Base-by-base conservation (phyloP, 1,140 invertebrate genomes). In the Chrysopa pallens region DNA sequence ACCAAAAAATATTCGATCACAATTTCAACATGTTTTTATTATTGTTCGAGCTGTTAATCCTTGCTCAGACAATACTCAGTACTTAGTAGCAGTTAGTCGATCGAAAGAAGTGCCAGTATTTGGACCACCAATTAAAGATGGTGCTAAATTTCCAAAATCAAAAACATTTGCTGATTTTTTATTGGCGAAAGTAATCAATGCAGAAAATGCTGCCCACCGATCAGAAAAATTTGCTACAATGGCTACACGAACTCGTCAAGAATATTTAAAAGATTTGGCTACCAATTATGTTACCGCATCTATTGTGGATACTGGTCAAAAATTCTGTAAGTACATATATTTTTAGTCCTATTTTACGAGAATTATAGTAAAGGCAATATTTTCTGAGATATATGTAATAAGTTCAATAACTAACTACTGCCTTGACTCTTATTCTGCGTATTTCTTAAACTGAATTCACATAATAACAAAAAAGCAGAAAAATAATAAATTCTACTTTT, bases 21-120 rank as follows among this genome's bases (percentile, higher is more conserved):
- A 96, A 58, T 96, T 95, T 63, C 91, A 96, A 61, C 92, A 96
- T 60, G 92, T 97, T n/a, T 98, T 97, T 60, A 87, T 97, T 50
- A 75, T 97, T 38, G 84, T 97, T 1, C 69, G 78, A 52, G 89
- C 78, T 6, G 74, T 86, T 38, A 88, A 93, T 67, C 89, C 91
- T 8, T 92, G 88, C 59, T 78, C 88, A 6, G 89, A 93, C 42
- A 83, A 84, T 54, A 85, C 84, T 1, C 78, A 80, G 52, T 94
- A 93, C 64, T 88, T 83, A 56, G 79, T 96, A 50, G 83, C 91
- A 29, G 87, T 98, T 1, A 86, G 82, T 46, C 73, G 93, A 51
- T 93, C 90, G 40, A 93, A 92, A 66, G 89, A 95, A 66, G 90
- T 97, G 37, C 85, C 92, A 45, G 74, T 90, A 38, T 98, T 98